phyloP scores from a whole-genome alignment of 2,113 vertebrate genomes.

The Myrmecobius fasciatus region DNA sequence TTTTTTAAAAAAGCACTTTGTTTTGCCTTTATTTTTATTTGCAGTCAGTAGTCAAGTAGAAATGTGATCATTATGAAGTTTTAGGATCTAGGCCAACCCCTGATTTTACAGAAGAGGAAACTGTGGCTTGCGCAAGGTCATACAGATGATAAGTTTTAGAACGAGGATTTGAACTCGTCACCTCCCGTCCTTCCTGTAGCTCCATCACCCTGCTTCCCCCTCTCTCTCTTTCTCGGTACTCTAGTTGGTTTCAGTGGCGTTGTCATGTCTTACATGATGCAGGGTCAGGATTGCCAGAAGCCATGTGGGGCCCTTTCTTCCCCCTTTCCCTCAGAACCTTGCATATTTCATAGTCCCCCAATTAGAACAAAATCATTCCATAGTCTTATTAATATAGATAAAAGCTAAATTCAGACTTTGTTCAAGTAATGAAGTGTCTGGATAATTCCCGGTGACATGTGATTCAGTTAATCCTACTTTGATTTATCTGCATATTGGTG shows the following conservation, averaged over 20 bases:
- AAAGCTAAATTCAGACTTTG: not conserved
- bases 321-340: not conserved
- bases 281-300: not conserved
- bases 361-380: not conserved
- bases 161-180: not conserved
- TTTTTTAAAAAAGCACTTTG: not conserved
- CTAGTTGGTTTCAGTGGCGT: no score
- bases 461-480: not conserved
- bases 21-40: slow-evolving; percentile 53
- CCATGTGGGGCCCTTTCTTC: not conserved
- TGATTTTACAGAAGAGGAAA: not conserved
- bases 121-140: not conserved
- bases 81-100: not conserved
- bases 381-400: not conserved
- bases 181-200: not conserved
- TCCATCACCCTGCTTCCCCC: not conserved
- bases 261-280: no score
- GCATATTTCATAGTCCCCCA: not conserved
- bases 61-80: not conserved
- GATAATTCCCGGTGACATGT: not conserved
- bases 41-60: slow-evolving; percentile 17
- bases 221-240: no score
- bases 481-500: not conserved
- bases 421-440: not conserved
- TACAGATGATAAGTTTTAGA: not conserved